Base-by-base conservation (phyloP, 2,888 invertebrate genomes). In the Hesperia comma region DNA sequence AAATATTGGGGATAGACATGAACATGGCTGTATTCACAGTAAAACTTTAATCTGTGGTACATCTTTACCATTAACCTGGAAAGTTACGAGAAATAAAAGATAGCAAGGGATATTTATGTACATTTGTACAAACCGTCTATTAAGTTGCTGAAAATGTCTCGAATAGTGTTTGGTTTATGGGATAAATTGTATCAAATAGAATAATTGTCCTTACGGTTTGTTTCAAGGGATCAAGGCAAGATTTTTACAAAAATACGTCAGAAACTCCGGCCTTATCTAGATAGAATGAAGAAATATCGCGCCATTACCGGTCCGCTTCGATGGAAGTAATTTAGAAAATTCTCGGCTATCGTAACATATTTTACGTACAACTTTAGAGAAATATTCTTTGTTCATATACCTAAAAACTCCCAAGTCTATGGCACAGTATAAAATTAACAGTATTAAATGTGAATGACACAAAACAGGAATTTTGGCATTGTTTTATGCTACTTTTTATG, bases 1-100 rank as follows among this genome's bases (percentile, higher is more conserved):
- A 85, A 83, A 86, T 88, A 87, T 85, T 79, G 74, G 71, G 70
- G 74, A 75, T 76, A 77, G 77, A 75, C 87, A 88, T 81, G 87
- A 81, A 81, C 49, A 63, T 68, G 68, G 62, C 63, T 43, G 66
- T 58, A 19, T 43, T 57, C 19, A 57, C 57, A 57, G 51, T 41
- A 57, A 54, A 69, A 69, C 57, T 78, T 78, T 76, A 77, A 76
- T 76, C 71, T 72, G 61, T 63, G 6, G 61, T 71, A 63, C 68
- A 71, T 60, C 51, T 57, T 46, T 17, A 15, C 63, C 37, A 51
- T 57, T 53, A 46, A 63, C 15, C 15, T 17, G 37, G 33, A n/a
- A 63, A 56, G 10, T 57, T 63, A 63, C 63, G 56, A 62, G 17
- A 40, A 37, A 63, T 15, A 37, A 21, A 40, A 57, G 63, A 57